Conservation (phyloP, 2,113 vertebrate species). For the Hippocampus mohnikei region DNA sequence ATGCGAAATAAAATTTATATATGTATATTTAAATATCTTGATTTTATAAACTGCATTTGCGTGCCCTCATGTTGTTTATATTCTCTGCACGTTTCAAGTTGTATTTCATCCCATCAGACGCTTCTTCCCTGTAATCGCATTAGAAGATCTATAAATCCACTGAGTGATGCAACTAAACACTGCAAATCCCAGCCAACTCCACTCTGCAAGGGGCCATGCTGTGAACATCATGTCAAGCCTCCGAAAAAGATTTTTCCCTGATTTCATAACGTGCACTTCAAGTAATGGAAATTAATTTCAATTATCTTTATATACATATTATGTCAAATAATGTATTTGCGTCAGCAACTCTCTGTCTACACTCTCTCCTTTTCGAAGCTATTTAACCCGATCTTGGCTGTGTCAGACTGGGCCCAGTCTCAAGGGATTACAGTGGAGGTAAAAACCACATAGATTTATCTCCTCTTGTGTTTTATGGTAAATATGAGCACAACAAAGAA, state of each 20-base stretch:
- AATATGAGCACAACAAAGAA: neutral
- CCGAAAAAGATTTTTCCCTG: neutral
- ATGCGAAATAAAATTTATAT: neutral
- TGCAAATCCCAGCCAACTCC: constrained; percentile 30
- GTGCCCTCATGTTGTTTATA: neutral
- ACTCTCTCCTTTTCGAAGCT: neutral
- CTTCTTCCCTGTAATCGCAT: constrained; percentile 47
- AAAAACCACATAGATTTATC: neutral
- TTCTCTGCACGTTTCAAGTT: constrained; percentile 15
- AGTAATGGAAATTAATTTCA: neutral
- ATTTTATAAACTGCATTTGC: neutral
- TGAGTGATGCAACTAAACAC: constrained; percentile 36
- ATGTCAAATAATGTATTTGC: neutral
- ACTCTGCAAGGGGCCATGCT: neutral
- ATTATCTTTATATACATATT: neutral
- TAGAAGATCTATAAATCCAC: constrained; percentile 40
- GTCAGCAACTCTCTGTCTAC: constrained; percentile 2
- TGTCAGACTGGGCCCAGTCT: neutral
- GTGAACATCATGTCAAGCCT: neutral
- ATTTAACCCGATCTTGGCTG: constrained; percentile 2
- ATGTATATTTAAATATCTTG: neutral
- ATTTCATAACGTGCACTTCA: neutral
- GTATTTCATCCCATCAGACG: constrained; percentile 37
- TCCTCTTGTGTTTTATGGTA: neutral
- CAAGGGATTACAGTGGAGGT: neutral